Base-by-base conservation (phyloP, 2,797 vertebrate genomes). In the Sebastes paucispinis region DNA sequence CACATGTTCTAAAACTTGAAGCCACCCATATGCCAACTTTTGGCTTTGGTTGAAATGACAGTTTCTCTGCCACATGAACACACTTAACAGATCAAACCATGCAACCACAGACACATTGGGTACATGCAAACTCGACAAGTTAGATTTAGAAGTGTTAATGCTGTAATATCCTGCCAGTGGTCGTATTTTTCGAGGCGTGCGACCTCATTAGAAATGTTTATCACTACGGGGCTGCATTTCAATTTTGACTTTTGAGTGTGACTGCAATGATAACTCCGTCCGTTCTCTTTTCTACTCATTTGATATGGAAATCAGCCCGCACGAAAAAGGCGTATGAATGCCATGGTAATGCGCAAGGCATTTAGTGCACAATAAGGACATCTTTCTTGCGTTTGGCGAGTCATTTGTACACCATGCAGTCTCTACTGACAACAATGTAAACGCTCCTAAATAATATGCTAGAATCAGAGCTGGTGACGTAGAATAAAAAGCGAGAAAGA, bases 81-180 rank as follows among this genome's bases (percentile, higher is more conserved):
- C 69, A 74, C 69, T 85, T 73, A 87, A 69, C 69, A 68, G 84
- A 83, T 84, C 75, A 88, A 57, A 79, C 71, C 82, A 69, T 78
- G 66, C 69, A 73, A 83, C 81, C 85, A 70, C 82, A 87, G 73
- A 80, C 77, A 87, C 80, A 77, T 90, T 76, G 25, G 36, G 52
- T 69, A 75, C 74, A 82, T 77, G 69, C 62, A 81, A 78, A 27
- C 39, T 11, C 8, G 58, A 74, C 27, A 72, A 59, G 39, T 62
- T 43, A 52, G 72, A 85, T 80, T 31, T 71, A 34, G 10, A 72
- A 62, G 60, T 81, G 64, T 77, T 70, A n/a, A 29, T 69, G 43
- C 29, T 72, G 67, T 60, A 59, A 73, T 63, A 65, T 79, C 50
- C 73, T 77, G 57, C 65, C 43, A 66, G 50, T 81, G 69, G n/a